Conservation (phyloP, 2,888 invertebrate genomes). For the Polietes domitor region DNA sequence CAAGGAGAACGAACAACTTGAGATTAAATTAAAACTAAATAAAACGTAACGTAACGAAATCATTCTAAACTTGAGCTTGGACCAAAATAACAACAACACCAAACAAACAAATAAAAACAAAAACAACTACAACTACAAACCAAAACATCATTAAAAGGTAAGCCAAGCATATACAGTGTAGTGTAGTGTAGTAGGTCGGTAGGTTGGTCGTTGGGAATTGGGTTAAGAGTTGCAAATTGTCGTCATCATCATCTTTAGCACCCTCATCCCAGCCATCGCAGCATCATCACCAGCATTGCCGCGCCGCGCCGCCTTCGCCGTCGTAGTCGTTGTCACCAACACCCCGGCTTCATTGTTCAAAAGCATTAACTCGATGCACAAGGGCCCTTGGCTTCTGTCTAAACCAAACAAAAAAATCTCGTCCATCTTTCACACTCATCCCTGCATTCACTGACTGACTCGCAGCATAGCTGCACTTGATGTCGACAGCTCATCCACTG, state of each 20-base stretch:
- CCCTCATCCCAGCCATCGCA: not conserved
- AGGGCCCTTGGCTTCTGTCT: constrained; percentile 18
- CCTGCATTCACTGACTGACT: not conserved
- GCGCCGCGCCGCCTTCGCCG: not conserved
- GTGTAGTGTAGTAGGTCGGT: not conserved
- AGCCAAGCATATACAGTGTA: constrained; percentile 40
- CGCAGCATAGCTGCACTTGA: not conserved
- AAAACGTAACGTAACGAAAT: not conserved
- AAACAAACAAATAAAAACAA: constrained; percentile 16
- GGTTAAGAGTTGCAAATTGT: constrained; percentile 56
- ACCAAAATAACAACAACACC: constrained; percentile 23
- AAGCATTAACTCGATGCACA: constrained; percentile 46
- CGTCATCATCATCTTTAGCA: constrained; percentile 36
- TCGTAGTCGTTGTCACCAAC: not conserved
- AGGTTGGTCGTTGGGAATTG: constrained; percentile 29
- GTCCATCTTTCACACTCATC: not conserved
- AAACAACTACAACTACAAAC: constrained; percentile 19
- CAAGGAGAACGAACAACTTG: constrained; percentile 10
- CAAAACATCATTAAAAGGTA: constrained; percentile 55
- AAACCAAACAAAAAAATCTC: constrained; percentile 15
- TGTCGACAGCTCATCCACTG: not conserved
- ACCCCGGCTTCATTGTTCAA: constrained; percentile 25
- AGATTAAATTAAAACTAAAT: constrained; percentile 8
- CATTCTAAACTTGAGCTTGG: constrained; percentile 39
- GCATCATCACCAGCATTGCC: not conserved